phyloP scores from a whole-genome alignment of 2,888 invertebrate species.

The Octodonta nipae region DNA sequence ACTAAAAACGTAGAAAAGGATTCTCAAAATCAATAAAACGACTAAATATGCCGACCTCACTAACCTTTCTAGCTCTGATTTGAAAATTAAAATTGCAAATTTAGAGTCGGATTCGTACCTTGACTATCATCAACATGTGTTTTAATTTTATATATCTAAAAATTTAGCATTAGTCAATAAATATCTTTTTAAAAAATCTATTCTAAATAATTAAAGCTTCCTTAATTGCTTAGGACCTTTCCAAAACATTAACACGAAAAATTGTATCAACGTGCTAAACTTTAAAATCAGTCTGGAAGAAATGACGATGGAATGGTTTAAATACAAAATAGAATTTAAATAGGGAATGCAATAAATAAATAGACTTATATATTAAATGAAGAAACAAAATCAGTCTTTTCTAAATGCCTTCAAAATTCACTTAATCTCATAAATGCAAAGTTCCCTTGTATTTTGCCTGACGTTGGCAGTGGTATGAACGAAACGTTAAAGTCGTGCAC shows the following conservation, averaged over 20 bases:
- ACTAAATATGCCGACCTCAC: too few species aligned
- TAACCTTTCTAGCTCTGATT: too few species aligned
- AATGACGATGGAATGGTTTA: background rate
- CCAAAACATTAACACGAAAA: constrained; percentile 8
- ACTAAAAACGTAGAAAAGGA: constrained; percentile 15
- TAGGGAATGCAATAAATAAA: constrained; percentile 6
- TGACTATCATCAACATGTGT: too few species aligned
- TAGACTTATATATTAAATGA: background rate
- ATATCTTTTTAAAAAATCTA: too few species aligned
- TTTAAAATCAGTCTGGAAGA: constrained; percentile 1
- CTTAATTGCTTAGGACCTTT: constrained; percentile 15
- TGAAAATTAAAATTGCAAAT: too few species aligned
- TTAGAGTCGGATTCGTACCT: too few species aligned
- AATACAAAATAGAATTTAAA: background rate
- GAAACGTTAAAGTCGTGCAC: background rate
- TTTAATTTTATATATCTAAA: constrained; percentile 8
- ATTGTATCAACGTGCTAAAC: constrained; percentile 7
- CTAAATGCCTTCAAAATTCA: background rate
- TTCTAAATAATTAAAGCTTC: constrained; percentile 17
- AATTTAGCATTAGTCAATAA: constrained; percentile 9
- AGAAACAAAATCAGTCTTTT: constrained; percentile 12
- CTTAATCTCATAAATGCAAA: too few species aligned
- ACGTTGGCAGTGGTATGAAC: too few species aligned
- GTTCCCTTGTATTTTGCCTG: too few species aligned
- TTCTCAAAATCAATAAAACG: too few species aligned